These are phyloP conservation scores for Platichthys flesus DNA, from an alignment of 2,113 vertebrate genomes.

Conservation along the genomic window DNA sequence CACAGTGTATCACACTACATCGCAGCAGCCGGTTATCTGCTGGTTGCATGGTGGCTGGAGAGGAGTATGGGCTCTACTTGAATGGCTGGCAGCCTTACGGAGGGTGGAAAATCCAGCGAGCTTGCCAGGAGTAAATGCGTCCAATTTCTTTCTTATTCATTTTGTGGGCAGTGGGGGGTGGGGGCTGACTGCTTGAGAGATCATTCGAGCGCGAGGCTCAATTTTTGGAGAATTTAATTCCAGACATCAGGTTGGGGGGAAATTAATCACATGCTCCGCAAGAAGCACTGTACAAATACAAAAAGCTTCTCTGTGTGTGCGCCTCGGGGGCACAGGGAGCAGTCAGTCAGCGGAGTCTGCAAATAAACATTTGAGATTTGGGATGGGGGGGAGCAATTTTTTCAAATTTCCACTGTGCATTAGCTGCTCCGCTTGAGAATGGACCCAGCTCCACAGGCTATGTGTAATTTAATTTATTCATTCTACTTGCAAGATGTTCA, in stretches of 20 bases:
- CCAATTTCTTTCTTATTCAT: constrained; percentile 34
- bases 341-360: constrained; percentile 3
- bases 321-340: constrained; percentile 12
- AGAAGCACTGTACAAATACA: constrained; percentile 13
- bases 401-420: constrained; percentile 1
- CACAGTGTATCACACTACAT: constrained; percentile 51
- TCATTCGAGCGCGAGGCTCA: constrained; percentile 4
- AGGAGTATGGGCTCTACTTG: constrained; percentile 8
- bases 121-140: constrained; percentile 46
- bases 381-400: neutral
- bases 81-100: constrained; percentile 53
- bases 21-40: constrained; percentile 48
- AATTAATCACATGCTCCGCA: constrained; percentile 47
- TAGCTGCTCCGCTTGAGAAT: neutral
- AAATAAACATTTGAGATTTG: constrained; percentile 38
- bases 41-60: constrained; percentile 44
- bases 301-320: constrained; percentile 11
- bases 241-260: constrained; percentile 42
- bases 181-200: constrained; percentile 38
- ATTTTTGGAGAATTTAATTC: constrained; percentile 51
- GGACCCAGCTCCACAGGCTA: constrained; percentile 9
- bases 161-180: neutral
- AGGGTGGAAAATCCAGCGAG: constrained; percentile 17
- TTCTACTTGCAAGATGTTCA: constrained; percentile 3
- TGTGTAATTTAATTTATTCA: constrained; percentile 11